A percentile compares a stretch with the other conserved stretches of the same genome.
Evolutionary conservation across 2,888 invertebrate species (phyloP).

Genomic region (Heteromurus nitidus): DNA sequence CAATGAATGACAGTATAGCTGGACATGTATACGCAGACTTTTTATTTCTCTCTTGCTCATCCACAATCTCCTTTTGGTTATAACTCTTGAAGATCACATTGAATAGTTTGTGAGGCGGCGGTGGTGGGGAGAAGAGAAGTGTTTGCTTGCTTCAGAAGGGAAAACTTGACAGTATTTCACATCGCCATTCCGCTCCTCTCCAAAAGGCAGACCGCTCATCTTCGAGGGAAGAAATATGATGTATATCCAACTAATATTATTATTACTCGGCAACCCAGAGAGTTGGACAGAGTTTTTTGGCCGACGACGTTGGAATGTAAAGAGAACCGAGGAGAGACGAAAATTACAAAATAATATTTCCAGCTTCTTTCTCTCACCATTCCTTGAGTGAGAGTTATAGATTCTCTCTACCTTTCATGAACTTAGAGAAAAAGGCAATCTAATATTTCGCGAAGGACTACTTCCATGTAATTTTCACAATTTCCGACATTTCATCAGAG

Average conservation of each 20-base stretch:
- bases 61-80: too few relatives aligned
- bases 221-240: constrained; percentile 53
- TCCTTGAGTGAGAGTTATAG: constrained; percentile 35
- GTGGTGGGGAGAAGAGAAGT: too few relatives aligned
- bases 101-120: too few relatives aligned
- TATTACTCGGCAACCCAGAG: constrained; percentile 62
- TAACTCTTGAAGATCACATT: too few relatives aligned
- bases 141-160: constrained; percentile 47
- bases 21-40: too few relatives aligned
- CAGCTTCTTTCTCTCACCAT: not conserved
- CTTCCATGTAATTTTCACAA: not conserved
- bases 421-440: not conserved
- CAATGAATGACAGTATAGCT: too few relatives aligned
- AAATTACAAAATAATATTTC: constrained; percentile 21
- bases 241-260: constrained; percentile 64
- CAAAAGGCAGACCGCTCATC: constrained; percentile 47
- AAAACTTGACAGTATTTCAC: constrained; percentile 59
- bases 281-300: constrained; percentile 46
- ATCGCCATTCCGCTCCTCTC: constrained; percentile 46
- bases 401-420: constrained; percentile 18
- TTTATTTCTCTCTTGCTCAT: too few relatives aligned
- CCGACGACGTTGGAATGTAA: constrained; percentile 62
- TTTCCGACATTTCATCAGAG: too few relatives aligned
- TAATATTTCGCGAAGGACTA: too few relatives aligned
- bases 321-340: constrained; percentile 25